Percentiles rank a stretch among this genome's conserved stretches.
Evolutionary conservation across 2,888 invertebrate genomes (phyloP).

Genomic region (Brachypalpus laphriformis): DNA sequence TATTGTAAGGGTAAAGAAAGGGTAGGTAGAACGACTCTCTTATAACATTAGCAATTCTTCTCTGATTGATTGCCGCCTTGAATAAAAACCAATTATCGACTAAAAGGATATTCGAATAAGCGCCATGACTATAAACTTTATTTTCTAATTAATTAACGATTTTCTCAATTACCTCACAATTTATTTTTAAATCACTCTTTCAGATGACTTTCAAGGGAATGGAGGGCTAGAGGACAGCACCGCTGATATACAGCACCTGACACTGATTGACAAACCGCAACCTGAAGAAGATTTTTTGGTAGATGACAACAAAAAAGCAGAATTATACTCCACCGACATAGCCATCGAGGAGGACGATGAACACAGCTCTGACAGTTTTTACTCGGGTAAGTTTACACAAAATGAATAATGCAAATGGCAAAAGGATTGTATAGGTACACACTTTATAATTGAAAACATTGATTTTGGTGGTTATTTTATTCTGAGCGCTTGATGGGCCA

Average conservation of each 20-base stretch:
- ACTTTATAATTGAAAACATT: slow-evolving; percentile 49
- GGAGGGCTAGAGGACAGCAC: slow-evolving; percentile 50
- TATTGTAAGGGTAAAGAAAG: too few relatives aligned
- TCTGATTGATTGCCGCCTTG: too few relatives aligned
- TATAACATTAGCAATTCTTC: too few relatives aligned
- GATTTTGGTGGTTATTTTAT: slow-evolving; percentile 30
- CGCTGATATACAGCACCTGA: slow-evolving; percentile 53
- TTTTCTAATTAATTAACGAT: slow-evolving; percentile 31
- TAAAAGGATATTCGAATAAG: not conserved
- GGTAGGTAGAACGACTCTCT: too few relatives aligned
- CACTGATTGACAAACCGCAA: slow-evolving; percentile 70
- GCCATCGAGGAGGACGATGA: slow-evolving; percentile 79
- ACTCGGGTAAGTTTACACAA: slow-evolving; percentile 80
- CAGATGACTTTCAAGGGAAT: slow-evolving; percentile 67
- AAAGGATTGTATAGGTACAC: not conserved
- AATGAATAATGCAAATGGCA: slow-evolving; percentile 42
- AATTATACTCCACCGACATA: slow-evolving; percentile 70
- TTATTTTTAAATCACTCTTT: slow-evolving; percentile 49
- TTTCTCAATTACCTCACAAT: slow-evolving; percentile 2
- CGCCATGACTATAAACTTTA: not conserved
- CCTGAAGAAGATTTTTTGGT: slow-evolving; percentile 64
- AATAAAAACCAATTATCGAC: too few relatives aligned
- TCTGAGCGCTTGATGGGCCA: slow-evolving; percentile 31
- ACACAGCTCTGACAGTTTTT: slow-evolving; percentile 82
- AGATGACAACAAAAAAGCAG: slow-evolving; percentile 64